Evolutionary conservation across 2,113 vertebrate species (phyloP).

Genomic region (Salminus brasiliensis): DNA sequence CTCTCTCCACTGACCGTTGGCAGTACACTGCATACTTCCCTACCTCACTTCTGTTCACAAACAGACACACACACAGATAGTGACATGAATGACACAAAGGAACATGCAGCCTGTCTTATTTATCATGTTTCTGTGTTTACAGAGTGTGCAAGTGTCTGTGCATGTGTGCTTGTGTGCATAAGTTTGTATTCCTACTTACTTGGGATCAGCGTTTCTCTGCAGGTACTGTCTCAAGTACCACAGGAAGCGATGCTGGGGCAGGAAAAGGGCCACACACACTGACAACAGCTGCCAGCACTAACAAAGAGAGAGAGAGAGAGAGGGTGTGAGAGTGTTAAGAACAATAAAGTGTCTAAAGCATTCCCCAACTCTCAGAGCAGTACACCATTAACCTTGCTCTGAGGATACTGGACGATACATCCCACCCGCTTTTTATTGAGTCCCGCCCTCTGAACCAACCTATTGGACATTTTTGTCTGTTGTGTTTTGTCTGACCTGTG

Average conservation of each 20-base stretch:
- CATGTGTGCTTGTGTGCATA: no score
- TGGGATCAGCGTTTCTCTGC: conserved; percentile 82
- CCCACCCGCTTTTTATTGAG: no score
- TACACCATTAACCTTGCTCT: no score
- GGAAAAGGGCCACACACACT: conserved; percentile 85
- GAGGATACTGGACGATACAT: no score
- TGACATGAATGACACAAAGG: background rate
- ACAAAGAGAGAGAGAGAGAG: background rate
- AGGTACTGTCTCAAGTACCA: conserved; percentile 88
- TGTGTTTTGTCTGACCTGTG: conserved; percentile 80
- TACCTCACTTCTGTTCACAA: conserved; percentile 78
- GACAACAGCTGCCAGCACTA: conserved; percentile 92
- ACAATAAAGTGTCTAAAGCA: no score
- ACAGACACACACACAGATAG: conserved; percentile 34
- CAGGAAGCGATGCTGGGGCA: conserved; percentile 89
- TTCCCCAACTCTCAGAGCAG: no score
- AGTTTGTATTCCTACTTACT: conserved; percentile 62
- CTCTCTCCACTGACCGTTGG: conserved; percentile 84
- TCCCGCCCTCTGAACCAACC: no score
- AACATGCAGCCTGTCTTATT: no score
- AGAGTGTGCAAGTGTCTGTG: background rate
- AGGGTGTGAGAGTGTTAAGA: background rate
- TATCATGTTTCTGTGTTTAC: no score
- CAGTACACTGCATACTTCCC: conserved; percentile 91
- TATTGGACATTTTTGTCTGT: no score